phyloP scores from a whole-genome alignment of 64 coral and sea anemone genomes.

The Montipora sp. region DNA sequence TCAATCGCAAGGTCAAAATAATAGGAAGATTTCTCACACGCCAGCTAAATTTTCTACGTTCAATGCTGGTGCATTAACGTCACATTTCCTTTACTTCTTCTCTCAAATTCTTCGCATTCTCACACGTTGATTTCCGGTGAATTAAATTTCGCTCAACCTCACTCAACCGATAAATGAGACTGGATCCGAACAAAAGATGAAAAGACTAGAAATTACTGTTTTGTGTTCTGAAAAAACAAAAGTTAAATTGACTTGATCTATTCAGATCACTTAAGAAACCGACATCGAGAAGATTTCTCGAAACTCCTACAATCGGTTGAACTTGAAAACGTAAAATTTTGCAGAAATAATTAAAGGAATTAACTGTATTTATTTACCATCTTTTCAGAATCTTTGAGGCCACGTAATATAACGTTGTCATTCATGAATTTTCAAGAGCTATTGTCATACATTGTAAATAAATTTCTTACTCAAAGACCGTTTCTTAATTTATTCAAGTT shows the following conservation, averaged over 20 bases:
- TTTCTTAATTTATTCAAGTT: neutral
- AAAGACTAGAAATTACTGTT: slow-evolving; percentile 9
- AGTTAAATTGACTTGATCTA: neutral
- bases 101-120: neutral
- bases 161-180: slow-evolving; percentile 12
- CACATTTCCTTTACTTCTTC: slow-evolving; percentile 3
- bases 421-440: no score
- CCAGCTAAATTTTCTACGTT: neutral
- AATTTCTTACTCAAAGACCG: slow-evolving; percentile 26
- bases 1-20: neutral
- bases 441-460: no score
- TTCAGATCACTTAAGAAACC: neutral
- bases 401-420: no score
- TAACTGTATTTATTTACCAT: no score
- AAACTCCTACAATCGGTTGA: no score
- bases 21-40: neutral
- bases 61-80: neutral
- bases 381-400: no score
- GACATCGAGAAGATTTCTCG: no score
- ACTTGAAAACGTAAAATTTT: no score
- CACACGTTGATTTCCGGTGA: slow-evolving; percentile 1
- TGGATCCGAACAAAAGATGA: neutral
- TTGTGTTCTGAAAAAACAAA: neutral
- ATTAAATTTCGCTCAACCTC: neutral
- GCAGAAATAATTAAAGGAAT: no score